These are phyloP conservation scores for Eclectus roratus DNA, from an alignment of 2,113 vertebrate genomes.

Conservation along the genomic window DNA sequence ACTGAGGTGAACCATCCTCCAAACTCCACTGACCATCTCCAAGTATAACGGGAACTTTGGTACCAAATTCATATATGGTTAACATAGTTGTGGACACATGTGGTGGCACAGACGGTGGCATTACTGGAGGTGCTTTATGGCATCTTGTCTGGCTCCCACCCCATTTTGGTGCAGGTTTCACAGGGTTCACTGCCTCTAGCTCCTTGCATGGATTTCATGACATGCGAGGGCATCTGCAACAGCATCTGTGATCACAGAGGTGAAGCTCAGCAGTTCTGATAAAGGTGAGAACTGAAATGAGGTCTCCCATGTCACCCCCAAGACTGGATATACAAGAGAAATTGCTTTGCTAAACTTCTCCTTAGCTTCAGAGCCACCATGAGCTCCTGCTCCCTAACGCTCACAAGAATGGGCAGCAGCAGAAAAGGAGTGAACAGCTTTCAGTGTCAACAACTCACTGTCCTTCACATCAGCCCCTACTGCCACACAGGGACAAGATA, in stretches of 20 bases:
- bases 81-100: rapidly evolving
- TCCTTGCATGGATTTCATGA: neutral
- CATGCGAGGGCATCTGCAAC: neutral
- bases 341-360: neutral
- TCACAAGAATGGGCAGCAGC: neutral
- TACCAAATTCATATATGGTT: neutral
- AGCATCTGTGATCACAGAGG: neutral
- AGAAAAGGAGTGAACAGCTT: neutral
- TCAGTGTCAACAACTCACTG: neutral
- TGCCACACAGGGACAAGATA: neutral
- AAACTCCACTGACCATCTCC: neutral
- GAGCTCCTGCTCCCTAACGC: neutral
- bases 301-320: neutral
- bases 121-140: neutral
- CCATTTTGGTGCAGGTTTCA: neutral
- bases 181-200: neutral
- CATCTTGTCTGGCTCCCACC: neutral
- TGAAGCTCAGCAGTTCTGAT: neutral
- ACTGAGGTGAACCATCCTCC: neutral
- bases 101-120: neutral
- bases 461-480: neutral
- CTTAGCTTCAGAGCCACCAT: rapidly evolving
- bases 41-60: neutral
- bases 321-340: neutral
- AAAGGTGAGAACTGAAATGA: neutral